phyloP scores from a whole-genome alignment of 2,113 vertebrate genomes.

The Piliocolobus tephrosceles region DNA sequence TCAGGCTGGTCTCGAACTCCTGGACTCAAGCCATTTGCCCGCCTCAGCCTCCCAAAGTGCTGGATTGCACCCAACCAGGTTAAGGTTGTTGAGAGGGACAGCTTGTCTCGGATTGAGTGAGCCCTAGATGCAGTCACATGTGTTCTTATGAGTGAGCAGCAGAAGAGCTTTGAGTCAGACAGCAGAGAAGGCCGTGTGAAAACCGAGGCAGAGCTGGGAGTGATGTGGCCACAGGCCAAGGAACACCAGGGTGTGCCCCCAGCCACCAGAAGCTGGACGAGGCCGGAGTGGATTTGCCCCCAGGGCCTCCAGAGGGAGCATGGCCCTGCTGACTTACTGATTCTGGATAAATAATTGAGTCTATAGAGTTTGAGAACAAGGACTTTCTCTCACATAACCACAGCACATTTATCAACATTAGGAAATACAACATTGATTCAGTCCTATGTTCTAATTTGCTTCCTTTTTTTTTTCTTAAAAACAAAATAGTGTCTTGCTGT shows the following conservation, averaged over 20 bases:
- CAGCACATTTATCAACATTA: neutral
- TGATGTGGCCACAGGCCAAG: neutral
- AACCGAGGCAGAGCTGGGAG: neutral
- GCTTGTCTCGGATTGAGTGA: neutral
- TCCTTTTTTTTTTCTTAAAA: no score
- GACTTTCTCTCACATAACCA: neutral
- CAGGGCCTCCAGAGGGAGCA: neutral
- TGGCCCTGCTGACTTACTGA: accelerated
- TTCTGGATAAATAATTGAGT: neutral
- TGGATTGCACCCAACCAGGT: no score
- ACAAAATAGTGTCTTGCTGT: no score
- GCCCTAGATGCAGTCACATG: accelerated
- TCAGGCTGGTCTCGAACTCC: no score
- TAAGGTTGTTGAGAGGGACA: neutral
- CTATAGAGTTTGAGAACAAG: neutral
- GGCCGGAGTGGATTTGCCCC: neutral
- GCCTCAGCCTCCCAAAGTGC: no score
- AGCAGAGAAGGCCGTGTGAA: neutral
- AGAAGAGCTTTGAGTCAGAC: neutral
- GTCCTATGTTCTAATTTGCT: neutral
- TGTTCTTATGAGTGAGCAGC: no score
- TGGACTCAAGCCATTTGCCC: no score
- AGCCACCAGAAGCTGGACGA: neutral
- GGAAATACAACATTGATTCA: neutral
- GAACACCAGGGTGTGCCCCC: accelerated